Evolutionary conservation across 35 echinoderm and acorn worm species (phyloP), one percentile per base, ranked within the genome.

Genomic region (Apostichopus japonicus): DNA sequence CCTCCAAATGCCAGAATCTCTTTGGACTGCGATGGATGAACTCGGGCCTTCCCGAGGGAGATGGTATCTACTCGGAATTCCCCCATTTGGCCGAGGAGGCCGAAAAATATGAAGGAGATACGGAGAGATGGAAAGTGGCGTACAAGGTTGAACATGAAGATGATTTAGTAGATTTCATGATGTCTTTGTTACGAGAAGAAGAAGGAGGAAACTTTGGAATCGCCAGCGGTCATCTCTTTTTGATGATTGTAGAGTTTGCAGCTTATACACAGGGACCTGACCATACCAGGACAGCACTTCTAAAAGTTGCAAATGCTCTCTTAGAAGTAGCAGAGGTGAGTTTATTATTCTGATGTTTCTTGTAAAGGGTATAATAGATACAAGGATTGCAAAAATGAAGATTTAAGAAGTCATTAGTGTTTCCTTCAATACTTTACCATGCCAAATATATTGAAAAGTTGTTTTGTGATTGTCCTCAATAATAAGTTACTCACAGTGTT

Each of bases 81-180:
- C 90, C 90, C 2, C 86, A 95, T 88, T 79, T 99, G 21, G 92
- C 91, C 54, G 77, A 94, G 78, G 92, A 95, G 79, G 95, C 95
- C 23, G 70, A 93, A 72, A 90, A 93, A 23, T 99, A 99, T 54
- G 90, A 86, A 8, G 67, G 73, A 52, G 93, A 99, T 75, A 57
- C 14, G 0, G 79, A 93, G 19, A 86, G 93, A 79, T 84, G 96
- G 52, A 96, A 96, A 77, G 72, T 95, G 6, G 79, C 90, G 6
- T 99, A 96, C 75, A 51, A 87, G 27, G 77, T 79, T 10, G 80
- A 88, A 54, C 78, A 80, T 33, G 95, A 99, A 83, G 95, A 94
- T 80, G 93, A 94, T 15, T 15, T 99, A 3, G 77, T 99, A 73
- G 83, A 86, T 24, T 90, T 87, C 71, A 92, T 99, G 65, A 78